These are phyloP conservation scores for Neostethus bicornis DNA, from an alignment of 2,797 vertebrate genomes.

Conservation along the genomic window DNA sequence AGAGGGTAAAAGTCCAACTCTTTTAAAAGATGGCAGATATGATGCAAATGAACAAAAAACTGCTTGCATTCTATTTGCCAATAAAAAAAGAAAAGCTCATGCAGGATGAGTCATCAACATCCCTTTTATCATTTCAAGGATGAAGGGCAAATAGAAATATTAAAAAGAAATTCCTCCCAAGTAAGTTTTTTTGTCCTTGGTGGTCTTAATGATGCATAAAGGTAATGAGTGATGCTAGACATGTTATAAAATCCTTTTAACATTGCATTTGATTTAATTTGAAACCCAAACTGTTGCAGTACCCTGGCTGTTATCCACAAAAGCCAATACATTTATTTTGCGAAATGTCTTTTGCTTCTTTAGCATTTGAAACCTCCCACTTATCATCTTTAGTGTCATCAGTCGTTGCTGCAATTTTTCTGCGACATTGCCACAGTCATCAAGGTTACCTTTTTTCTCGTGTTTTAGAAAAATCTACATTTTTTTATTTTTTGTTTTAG, in stretches of 20 bases:
- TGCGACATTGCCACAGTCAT: constrained; percentile 36
- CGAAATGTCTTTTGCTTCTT: constrained; percentile 15
- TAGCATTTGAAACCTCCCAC: constrained; percentile 16
- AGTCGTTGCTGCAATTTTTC: constrained; percentile 1
- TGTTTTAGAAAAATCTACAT: constrained; percentile 22
- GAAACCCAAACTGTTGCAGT: constrained; percentile 1
- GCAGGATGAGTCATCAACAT: not conserved
- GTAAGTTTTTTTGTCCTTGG: constrained; percentile 3
- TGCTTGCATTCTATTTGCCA: not conserved
- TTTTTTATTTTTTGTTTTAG: constrained; percentile 33
- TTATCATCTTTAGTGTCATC: constrained; percentile 23
- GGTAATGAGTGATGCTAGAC: not conserved
- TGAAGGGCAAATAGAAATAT: not conserved
- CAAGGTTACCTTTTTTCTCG: constrained; percentile 36
- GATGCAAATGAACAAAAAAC: not conserved
- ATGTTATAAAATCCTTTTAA: constrained; percentile 1
- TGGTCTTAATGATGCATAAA: not conserved
- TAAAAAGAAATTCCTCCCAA: not conserved
- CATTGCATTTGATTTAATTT: not conserved
- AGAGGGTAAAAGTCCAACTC: not conserved
- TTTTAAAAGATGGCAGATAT: not conserved
- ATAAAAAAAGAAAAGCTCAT: not conserved
- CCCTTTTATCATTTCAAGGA: not conserved
- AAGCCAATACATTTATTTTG: constrained; percentile 14
- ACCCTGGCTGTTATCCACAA: not conserved